Base-by-base conservation (phyloP, 2,113 vertebrate genomes). In the Cariama cristata region DNA sequence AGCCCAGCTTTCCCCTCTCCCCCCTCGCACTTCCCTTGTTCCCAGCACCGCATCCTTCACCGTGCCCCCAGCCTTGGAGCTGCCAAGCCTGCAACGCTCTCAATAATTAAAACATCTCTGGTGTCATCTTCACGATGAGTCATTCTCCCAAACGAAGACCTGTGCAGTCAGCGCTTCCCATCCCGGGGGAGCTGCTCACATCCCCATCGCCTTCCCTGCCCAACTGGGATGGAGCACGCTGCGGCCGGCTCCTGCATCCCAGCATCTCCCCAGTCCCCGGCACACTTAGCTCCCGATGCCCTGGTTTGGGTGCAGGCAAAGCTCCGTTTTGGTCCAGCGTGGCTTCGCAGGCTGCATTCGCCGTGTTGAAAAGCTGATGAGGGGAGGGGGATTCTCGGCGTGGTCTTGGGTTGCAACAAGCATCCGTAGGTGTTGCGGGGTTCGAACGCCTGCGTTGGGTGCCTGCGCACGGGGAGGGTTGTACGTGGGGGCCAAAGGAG, bases 11-110 rank as follows among this genome's bases (percentile, higher is more conserved):
- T n/a, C 44, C 33, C 32, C 6, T 14, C 8, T 49, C 44, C 11
- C 27, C 26, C 26, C 18, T 47, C 0, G 24, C 23, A 1, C 67
- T 71, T 23, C 2, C 63, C 2, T 1, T 4, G 12, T 12, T 56
- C 80, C 68, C 1, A 0, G 16, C 0, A 2, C 42, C 32, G 44
- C 38, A 4, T 18, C 62, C 0, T 6, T 2, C 5, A 1, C 2
- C 0, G 1, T 33, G 44, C 60, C 45, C 92, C 42, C 53, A 12
- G 68, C 64, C 77, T 38, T 4, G 24, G 38, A 18, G 56, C 81
- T 50, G 86, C n/a, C 27, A 15, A 60, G 30, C 62, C 90, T 45
- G 60, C 92, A 38, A 20, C 0, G 3, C 55, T n/a, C 73, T 93
- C 93, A 85, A 40, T 76, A 91, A 91, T 84, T 89, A 1, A 95